Base-by-base conservation (phyloP, 1,140 invertebrate genomes). In the Theocolax elegans region DNA sequence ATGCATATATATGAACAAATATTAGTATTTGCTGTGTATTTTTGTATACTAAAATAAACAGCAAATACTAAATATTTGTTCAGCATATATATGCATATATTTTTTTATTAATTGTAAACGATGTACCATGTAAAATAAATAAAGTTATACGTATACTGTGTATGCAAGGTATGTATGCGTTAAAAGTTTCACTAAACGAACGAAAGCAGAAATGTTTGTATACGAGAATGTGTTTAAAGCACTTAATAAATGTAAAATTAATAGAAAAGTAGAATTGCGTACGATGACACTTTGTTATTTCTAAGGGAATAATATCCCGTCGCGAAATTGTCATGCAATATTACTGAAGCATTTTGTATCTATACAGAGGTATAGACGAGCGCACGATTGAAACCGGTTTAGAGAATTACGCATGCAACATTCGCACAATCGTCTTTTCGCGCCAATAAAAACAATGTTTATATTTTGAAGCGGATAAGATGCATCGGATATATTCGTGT, bases 231-330 rank as follows among this genome's bases (percentile, higher is more conserved):
- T 25, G 1, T 48, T 35, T 19, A 62, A 62, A 64, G 31, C 19
- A 10, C 31, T n/a, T n/a, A n/a, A 40, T 53, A 40, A 53, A 49
- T 13, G 48, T 38, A 38, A 53, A 64, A 64, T 54, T 44, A 42
- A 31, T 12, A 54, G 25, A 9, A 10, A 40, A 53, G 38, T 54
- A 63, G 63, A 69, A 62, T 63, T 15, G 8, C 17, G 21, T 3
- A 38, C 44, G 44, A 69, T 44, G 59, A 63, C 48, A 69, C 46
- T 54, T 69, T 69, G 48, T 69, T 69, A 54, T 46, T 54, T 44
- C 3, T 19, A 35, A 38, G 19, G 31, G 48, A 27, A n/a, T n/a
- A 49, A 29, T 68, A 62, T 40, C 35, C 59, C 48, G 35, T 63
- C 3, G 17, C 10, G 40, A 69, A 68, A 54, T 62, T 42, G 58